Percentiles rank a stretch among this genome's conserved stretches.
These are phyloP conservation scores for Muscicapa comitata DNA, from an alignment of 2,797 vertebrate species.

Conservation along the genomic window DNA sequence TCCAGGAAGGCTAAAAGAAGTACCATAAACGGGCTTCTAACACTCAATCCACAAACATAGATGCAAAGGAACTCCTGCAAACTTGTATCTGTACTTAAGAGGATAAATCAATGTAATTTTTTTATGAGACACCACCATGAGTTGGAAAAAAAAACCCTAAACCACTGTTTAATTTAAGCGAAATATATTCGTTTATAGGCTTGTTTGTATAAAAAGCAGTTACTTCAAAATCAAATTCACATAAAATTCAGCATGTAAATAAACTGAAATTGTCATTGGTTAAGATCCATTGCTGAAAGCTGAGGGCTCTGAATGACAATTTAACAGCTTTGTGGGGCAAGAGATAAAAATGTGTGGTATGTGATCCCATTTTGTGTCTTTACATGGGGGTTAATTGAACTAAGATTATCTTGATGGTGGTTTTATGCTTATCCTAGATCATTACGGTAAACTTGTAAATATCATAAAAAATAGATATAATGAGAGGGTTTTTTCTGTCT, in stretches of 20 bases:
- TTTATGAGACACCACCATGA: background rate
- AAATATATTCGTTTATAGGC: background rate
- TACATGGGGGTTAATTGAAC: background rate
- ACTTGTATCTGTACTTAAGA: background rate
- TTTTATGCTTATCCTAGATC: rapidly evolving
- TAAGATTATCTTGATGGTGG: background rate
- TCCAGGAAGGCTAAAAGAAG: background rate
- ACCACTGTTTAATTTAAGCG: background rate
- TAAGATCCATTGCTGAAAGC: background rate
- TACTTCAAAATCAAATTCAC: background rate
- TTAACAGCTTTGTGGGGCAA: background rate
- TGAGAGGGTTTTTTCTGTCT: background rate
- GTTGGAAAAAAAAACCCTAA: background rate
- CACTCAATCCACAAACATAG: background rate
- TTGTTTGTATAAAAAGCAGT: background rate
- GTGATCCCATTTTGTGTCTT: background rate
- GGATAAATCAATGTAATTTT: background rate
- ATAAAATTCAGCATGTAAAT: background rate
- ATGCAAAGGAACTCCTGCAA: background rate
- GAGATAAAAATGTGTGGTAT: background rate
- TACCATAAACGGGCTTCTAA: rapidly evolving
- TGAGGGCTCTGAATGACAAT: background rate
- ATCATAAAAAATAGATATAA: background rate
- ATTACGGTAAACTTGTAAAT: background rate
- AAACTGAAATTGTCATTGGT: background rate